These are phyloP conservation scores for Fragum fragum DNA, from an alignment of 2,888 invertebrate genomes.

Conservation along the genomic window DNA sequence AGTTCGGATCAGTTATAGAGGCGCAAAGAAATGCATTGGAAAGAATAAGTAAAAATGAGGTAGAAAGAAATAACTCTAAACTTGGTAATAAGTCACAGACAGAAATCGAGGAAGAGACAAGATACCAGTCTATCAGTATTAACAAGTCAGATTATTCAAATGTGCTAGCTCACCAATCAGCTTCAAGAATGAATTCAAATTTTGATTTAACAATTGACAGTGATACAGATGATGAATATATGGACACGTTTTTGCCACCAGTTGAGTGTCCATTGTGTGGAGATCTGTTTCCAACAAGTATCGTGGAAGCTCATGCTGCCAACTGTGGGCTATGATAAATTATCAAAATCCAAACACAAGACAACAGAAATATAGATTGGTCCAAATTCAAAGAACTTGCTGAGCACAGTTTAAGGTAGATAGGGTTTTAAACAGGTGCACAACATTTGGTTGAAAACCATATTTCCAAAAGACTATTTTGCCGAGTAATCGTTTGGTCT, in stretches of 20 bases:
- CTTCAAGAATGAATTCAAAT: neutral
- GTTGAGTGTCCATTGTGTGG: constrained; percentile 62
- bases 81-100: neutral
- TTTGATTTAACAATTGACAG: constrained; percentile 1
- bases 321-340: constrained; percentile 28
- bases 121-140: constrained; percentile 1
- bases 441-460: neutral
- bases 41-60: neutral
- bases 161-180: neutral
- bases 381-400: too few relatives aligned
- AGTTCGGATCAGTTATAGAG: neutral
- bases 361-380: too few relatives aligned
- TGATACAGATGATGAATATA: constrained; percentile 7
- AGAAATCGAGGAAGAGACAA: neutral
- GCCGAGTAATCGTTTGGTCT: too few relatives aligned
- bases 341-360: neutral
- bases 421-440: neutral
- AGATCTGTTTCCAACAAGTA: constrained; percentile 39
- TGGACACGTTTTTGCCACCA: constrained; percentile 6
- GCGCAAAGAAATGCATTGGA: neutral
- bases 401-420: too few relatives aligned
- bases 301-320: constrained; percentile 58
- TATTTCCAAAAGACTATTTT: neutral
- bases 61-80: neutral
- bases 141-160: neutral